A percentile compares a stretch with the other conserved stretches of the same genome.
Conservation (phyloP, 2,888 invertebrate genomes). For the Heteromurus nitidus region DNA sequence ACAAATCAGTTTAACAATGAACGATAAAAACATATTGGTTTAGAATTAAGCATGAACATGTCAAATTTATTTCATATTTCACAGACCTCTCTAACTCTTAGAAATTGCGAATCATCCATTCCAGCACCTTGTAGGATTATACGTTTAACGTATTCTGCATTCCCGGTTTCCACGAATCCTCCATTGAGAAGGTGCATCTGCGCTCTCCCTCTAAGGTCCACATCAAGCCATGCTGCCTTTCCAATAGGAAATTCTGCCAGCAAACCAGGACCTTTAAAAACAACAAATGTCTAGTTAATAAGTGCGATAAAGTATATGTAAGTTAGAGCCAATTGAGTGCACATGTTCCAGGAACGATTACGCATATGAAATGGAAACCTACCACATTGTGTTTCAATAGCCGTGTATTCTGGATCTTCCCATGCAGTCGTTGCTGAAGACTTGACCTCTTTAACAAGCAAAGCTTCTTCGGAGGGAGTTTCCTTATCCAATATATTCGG, state of each 20-base stretch:
- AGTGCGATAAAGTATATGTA: too few relatives aligned
- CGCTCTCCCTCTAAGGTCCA: constrained; percentile 68
- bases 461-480: constrained; percentile 78
- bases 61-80: not conserved
- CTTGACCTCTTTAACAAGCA: constrained; percentile 74
- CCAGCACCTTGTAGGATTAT: constrained; percentile 86
- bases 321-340: too few relatives aligned
- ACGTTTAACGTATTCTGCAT: constrained; percentile 86
- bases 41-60: too few relatives aligned
- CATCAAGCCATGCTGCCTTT: constrained; percentile 66
- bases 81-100: constrained; percentile 70
- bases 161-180: constrained; percentile 82
- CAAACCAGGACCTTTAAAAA: constrained; percentile 63
- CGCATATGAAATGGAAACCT: too few relatives aligned
- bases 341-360: too few relatives aligned
- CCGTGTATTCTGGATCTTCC: constrained; percentile 62
- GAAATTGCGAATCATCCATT: constrained; percentile 75
- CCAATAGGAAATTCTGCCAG: constrained; percentile 67
- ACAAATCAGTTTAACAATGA: constrained; percentile 7
- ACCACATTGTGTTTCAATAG: constrained; percentile 57
- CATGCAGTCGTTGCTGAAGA: constrained; percentile 56
- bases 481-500: constrained; percentile 83
- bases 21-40: too few relatives aligned
- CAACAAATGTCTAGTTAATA: too few relatives aligned
- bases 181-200: constrained; percentile 75